Evolutionary conservation across 2,888 invertebrate genomes (phyloP).

Genomic region (Serrognathus titanus): DNA sequence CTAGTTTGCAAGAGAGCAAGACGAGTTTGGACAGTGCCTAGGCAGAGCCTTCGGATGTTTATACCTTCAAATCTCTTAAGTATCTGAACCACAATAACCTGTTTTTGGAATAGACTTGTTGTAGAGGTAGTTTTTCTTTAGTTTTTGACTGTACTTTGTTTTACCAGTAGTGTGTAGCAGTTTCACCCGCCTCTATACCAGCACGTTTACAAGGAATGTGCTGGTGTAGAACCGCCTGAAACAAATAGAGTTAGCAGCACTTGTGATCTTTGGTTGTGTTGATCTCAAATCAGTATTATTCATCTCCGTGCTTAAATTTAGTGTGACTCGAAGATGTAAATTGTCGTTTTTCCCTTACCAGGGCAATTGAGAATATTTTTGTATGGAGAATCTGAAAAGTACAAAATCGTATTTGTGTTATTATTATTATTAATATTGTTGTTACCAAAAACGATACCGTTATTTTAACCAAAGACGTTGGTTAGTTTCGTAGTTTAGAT

Average conservation of each 20-base stretch:
- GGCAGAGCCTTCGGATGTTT: constrained; percentile 3
- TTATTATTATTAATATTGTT: neutral
- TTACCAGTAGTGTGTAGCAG: too few relatives aligned
- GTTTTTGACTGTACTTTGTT: neutral
- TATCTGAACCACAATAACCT: constrained; percentile 5
- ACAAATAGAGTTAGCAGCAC: neutral
- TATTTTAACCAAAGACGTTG: constrained; percentile 8
- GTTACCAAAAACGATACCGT: neutral
- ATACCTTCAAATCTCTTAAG: constrained; percentile 5
- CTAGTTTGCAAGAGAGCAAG: constrained; percentile 80
- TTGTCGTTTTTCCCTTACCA: neutral
- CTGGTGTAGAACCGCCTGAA: too few relatives aligned
- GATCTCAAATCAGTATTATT: constrained; percentile 8
- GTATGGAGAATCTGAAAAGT: constrained; percentile 9
- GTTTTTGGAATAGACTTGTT: neutral
- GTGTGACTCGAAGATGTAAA: neutral
- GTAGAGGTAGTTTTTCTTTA: constrained; percentile 6
- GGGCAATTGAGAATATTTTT: constrained; percentile 10
- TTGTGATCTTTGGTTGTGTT: constrained; percentile 3
- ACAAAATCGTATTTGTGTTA: constrained; percentile 6
- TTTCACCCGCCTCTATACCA: too few relatives aligned
- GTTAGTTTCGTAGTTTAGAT: neutral
- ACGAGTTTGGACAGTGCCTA: constrained; percentile 68
- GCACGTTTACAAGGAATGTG: too few relatives aligned
- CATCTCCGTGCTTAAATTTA: neutral